Base-by-base conservation (phyloP, 2,797 vertebrate genomes). In the Euphonia xanthogaster region DNA sequence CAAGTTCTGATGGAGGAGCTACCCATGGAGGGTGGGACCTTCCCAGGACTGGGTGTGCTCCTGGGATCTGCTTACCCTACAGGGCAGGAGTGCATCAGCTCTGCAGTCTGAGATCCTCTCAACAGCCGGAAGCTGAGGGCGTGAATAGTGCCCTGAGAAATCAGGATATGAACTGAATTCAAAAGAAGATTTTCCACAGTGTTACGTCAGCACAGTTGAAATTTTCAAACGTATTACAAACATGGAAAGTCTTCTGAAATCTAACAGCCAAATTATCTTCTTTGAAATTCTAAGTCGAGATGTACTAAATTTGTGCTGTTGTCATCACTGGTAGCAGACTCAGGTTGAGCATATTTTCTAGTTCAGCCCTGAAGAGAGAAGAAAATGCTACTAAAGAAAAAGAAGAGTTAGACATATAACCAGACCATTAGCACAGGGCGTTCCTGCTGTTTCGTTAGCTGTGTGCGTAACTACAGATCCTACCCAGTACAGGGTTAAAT, bases 1-100 rank as follows among this genome's bases (percentile, higher is more conserved):
- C 1, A 8, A 37, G 47, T 18, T 68, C 45, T 0, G 0, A 60
- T 12, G 45, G 14, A 63, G 22, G 7, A 45, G 45, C 57, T 40
- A n/a, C 40, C 5, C 0, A 0, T 11, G 28, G 24, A 54, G 11
- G 10, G 30, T 50, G 28, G 47, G 33, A 54, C 47, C n/a, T 37
- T 25, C 25, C 35, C 48, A 78, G 35, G 8, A 17, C 50, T n/a
- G 4, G 1, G 6, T 5, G 13, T 20, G 31, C 39, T 75, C n/a
- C 50, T 40, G 57, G n/a, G 30, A 80, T 27, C 65, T 74, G 31
- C 42, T 35, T 24, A 50, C 9, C 19, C 40, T 73, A 19, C 1
- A 4, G 31, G 12, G 40, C 42, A 79, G 37, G 44, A 7, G 1
- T 5, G 21, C 2, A 3, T 28, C 33, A 81, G 50, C 40, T 72